phyloP scores from a whole-genome alignment of 2,797 vertebrate genomes.

The Semotilus atromaculatus region DNA sequence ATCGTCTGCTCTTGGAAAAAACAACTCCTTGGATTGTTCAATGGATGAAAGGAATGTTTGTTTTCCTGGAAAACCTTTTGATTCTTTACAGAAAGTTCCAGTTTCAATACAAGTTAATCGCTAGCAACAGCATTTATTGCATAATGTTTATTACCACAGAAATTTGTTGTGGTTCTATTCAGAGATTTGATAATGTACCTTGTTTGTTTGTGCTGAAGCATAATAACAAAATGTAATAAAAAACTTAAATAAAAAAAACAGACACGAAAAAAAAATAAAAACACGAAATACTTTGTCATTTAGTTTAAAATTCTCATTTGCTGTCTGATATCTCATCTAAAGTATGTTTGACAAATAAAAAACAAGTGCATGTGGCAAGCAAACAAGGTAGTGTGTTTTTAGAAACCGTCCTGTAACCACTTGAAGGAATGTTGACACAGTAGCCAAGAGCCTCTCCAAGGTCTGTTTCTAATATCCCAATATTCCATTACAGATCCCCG shows the following conservation, averaged over 20 bases:
- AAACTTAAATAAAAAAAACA: too few relatives aligned
- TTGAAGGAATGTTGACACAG: constrained; percentile 11
- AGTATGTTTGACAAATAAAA: neutral
- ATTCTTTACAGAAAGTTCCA: neutral
- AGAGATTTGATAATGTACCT: too few relatives aligned
- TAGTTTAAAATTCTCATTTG: neutral
- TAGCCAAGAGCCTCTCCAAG: constrained; percentile 9
- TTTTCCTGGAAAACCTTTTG: neutral
- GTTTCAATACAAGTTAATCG: neutral
- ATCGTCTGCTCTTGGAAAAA: neutral
- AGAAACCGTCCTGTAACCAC: constrained; percentile 5
- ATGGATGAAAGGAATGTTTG: neutral
- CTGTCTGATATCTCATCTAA: too few relatives aligned
- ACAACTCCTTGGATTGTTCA: neutral
- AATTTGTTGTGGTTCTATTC: neutral
- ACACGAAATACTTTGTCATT: too few relatives aligned
- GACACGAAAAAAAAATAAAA: too few relatives aligned
- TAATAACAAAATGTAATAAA: too few relatives aligned
- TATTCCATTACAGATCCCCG: constrained; percentile 16
- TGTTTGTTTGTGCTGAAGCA: too few relatives aligned
- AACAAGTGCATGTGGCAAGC: neutral
- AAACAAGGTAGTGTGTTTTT: neutral
- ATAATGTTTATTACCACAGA: neutral
- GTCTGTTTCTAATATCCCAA: constrained; percentile 28
- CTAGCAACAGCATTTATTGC: neutral